These are phyloP conservation scores for Chaunax sp. DNA, from an alignment of 2,797 vertebrate species.

Conservation along the genomic window DNA sequence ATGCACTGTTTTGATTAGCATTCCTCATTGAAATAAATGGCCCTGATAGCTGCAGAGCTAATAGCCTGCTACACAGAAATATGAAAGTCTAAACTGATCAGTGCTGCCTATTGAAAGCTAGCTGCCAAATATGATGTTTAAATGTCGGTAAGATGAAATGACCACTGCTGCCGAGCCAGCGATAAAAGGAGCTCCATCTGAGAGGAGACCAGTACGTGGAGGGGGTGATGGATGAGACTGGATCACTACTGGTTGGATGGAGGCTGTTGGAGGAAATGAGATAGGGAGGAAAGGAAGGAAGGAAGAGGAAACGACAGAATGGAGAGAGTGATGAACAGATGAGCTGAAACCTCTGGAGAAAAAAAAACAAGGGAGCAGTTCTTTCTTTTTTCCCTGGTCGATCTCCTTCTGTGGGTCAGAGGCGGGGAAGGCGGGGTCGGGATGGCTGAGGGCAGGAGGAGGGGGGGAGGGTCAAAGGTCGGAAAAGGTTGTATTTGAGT, in stretches of 20 bases:
- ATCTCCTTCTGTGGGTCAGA: constrained; percentile 57
- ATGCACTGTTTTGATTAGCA: constrained; percentile 15
- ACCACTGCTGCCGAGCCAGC: constrained; percentile 42
- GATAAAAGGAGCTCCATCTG: constrained; percentile 22
- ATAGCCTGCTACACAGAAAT: constrained; percentile 7
- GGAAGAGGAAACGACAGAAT: constrained; percentile 23
- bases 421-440: background rate
- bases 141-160: constrained; percentile 9
- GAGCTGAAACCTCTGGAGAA: constrained; percentile 55
- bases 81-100: constrained; percentile 5
- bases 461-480: constrained; percentile 43
- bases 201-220: constrained; percentile 24
- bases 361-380: constrained; percentile 64
- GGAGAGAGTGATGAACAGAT: constrained; percentile 56
- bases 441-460: background rate
- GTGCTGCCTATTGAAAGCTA: constrained; percentile 5
- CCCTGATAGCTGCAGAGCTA: constrained; percentile 36
- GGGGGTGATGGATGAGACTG: constrained; percentile 26
- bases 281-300: constrained; percentile 28
- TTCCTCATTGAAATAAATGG: constrained; percentile 36
- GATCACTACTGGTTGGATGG: constrained; percentile 57
- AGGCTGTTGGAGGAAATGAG: constrained; percentile 11
- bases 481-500: constrained; percentile 17
- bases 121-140: constrained; percentile 38
- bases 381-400: constrained; percentile 67